These are phyloP conservation scores for Portevinia maculata DNA, from an alignment of 2,888 invertebrate species.

Conservation along the genomic window DNA sequence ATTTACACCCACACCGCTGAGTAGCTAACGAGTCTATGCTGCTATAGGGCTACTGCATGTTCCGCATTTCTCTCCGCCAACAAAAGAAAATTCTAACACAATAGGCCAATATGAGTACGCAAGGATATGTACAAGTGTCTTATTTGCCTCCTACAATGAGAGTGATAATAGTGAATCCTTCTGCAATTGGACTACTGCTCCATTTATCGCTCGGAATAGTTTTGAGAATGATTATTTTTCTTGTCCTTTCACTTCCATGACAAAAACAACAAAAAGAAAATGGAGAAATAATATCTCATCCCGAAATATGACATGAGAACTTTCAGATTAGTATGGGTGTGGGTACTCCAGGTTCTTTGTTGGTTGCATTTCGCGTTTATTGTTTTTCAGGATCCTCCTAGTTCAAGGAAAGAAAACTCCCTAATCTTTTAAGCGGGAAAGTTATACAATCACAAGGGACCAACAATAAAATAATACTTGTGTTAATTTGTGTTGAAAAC, in stretches of 20 bases:
- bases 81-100: slow-evolving; percentile 35
- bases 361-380: slow-evolving; percentile 30
- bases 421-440: slow-evolving; percentile 4
- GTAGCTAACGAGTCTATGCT: background rate
- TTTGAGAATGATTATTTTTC: slow-evolving; percentile 42
- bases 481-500: background rate
- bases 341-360: slow-evolving; percentile 24
- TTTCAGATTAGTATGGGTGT: slow-evolving; percentile 47
- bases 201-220: slow-evolving; percentile 66
- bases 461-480: slow-evolving; percentile 2
- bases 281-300: slow-evolving; percentile 23
- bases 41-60: slow-evolving; percentile 15
- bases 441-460: background rate
- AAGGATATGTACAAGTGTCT: slow-evolving; percentile 16
- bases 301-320: slow-evolving; percentile 22
- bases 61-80: slow-evolving; percentile 7
- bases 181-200: slow-evolving; percentile 67
- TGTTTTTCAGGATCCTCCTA: slow-evolving; percentile 53
- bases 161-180: slow-evolving; percentile 30
- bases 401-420: slow-evolving; percentile 21
- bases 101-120: slow-evolving; percentile 48
- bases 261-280: background rate
- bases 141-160: slow-evolving; percentile 10
- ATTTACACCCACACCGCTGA: background rate
- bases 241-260: slow-evolving; percentile 50